These are phyloP conservation scores for Spea bombifrons DNA, from an alignment of 2,113 vertebrate species.

Conservation along the genomic window DNA sequence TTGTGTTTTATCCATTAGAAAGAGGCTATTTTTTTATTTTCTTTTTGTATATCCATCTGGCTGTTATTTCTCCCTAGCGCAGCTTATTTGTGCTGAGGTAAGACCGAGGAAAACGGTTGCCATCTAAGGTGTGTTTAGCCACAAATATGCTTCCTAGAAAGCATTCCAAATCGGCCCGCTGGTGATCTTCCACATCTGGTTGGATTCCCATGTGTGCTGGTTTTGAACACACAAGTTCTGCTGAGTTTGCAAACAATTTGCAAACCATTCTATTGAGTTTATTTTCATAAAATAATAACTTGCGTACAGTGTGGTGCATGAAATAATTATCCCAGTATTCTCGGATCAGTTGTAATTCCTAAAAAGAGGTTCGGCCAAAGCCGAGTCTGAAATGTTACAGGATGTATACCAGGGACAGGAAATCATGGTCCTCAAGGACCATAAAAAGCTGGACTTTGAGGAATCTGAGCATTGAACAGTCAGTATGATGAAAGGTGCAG, in stretches of 20 bases:
- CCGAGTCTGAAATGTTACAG: not conserved
- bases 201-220: conserved; percentile 18
- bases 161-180: conserved; percentile 19
- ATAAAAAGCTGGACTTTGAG: not conserved
- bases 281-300: conserved; percentile 5
- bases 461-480: not conserved
- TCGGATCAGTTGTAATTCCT: conserved; percentile 10
- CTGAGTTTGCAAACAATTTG: conserved; percentile 3
- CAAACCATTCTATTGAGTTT: not conserved
- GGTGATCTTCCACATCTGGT: conserved; percentile 36
- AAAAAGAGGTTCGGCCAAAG: not conserved
- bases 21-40: not conserved
- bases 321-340: conserved; percentile 2
- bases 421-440: not conserved
- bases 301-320: not conserved
- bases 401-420: conserved; percentile 1
- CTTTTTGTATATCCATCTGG: conserved; percentile 24
- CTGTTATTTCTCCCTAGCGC: conserved; percentile 15
- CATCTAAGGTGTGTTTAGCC: conserved; percentile 33
- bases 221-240: conserved; percentile 30
- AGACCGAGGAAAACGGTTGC: conserved; percentile 23
- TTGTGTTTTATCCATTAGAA: conserved; percentile 33
- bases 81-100: conserved; percentile 31
- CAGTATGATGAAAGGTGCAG: not conserved
- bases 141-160: conserved; percentile 31